Conservation (phyloP, 2,113 vertebrate species). For the Saguinus midas region DNA sequence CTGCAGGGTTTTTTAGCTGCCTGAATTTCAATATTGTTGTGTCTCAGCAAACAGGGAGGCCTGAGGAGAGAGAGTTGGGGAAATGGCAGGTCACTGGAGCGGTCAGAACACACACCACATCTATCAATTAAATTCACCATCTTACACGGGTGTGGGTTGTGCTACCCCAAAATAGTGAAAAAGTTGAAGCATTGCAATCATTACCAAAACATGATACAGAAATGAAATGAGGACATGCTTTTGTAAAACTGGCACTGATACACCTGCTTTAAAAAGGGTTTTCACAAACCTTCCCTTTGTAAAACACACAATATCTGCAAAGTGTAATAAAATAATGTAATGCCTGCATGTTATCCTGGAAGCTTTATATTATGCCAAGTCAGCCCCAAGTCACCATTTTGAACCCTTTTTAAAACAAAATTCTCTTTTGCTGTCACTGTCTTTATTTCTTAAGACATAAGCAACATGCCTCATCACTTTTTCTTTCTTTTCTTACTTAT, state of each 20-base stretch:
- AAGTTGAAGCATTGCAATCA: neutral
- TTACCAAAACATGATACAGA: neutral
- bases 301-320: neutral
- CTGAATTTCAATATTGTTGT: neutral
- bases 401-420: neutral
- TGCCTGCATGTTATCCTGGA: neutral
- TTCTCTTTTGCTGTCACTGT: neutral
- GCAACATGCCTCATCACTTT: neutral
- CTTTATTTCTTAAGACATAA: neutral
- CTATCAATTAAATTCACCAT: neutral
- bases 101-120: neutral
- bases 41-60: neutral
- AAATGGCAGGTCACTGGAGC: neutral
- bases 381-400: neutral
- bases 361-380: neutral
- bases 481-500: neutral
- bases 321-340: neutral
- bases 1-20: neutral
- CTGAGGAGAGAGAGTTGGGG: neutral
- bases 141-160: neutral
- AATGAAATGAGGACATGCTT: neutral
- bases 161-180: neutral
- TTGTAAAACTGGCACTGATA: neutral
- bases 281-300: neutral
- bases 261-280: neutral